phyloP scores from a whole-genome alignment of 2,797 vertebrate species.

The Distichodus sexfasciatus region DNA sequence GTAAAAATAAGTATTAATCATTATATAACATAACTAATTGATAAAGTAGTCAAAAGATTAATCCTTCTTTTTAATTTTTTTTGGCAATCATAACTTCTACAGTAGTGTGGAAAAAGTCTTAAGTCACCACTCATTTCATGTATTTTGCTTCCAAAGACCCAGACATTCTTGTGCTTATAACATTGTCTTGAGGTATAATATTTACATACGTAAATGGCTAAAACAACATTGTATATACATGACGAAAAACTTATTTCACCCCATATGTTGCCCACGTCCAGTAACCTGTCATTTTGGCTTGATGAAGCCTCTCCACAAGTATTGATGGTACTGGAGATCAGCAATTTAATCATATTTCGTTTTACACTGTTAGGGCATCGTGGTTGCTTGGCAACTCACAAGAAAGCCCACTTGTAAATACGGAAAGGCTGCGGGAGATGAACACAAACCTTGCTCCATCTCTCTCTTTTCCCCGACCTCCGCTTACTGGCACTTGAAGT shows the following conservation, averaged over 20 bases:
- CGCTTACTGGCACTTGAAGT: slow-evolving; percentile 39
- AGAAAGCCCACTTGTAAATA: slow-evolving; percentile 42
- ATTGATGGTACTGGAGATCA: slow-evolving; percentile 44
- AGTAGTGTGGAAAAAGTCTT: no score
- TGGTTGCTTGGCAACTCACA: slow-evolving; percentile 49
- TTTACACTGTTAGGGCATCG: slow-evolving; percentile 41
- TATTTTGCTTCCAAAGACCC: no score
- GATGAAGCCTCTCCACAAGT: slow-evolving; percentile 39
- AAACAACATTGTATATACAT: no score
- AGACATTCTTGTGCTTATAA: no score
- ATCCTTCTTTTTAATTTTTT: no score
- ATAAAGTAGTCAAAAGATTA: no score
- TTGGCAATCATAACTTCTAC: no score
- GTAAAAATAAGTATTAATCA: no score
- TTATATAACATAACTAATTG: no score
- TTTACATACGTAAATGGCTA: no score
- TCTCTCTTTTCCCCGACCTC: slow-evolving; percentile 32
- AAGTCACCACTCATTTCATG: no score
- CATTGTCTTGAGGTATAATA: no score
- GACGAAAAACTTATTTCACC: neutral
- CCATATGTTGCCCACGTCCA: slow-evolving; percentile 9
- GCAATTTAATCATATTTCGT: slow-evolving; percentile 53
- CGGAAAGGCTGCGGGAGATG: slow-evolving; percentile 33
- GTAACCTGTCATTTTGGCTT: slow-evolving; percentile 24
- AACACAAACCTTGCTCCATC: slow-evolving; percentile 18